Percentiles rank a stretch among this genome's conserved stretches.
Evolutionary conservation across 2,888 invertebrate genomes (phyloP).

Genomic region (Busseola fusca): DNA sequence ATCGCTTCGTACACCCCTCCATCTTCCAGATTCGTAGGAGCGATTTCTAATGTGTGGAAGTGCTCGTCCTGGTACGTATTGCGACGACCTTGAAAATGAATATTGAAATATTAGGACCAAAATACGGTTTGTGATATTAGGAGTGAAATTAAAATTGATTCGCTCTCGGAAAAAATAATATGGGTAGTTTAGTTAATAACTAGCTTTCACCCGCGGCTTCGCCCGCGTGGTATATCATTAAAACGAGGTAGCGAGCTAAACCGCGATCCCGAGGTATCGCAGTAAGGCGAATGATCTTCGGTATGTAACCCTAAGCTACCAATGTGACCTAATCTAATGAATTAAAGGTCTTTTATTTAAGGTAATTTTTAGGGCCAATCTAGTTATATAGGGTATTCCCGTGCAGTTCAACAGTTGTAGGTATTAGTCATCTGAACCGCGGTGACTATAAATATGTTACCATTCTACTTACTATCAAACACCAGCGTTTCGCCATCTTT

Average conservation of each 20-base stretch:
- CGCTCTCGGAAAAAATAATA: background rate
- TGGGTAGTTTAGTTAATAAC: background rate
- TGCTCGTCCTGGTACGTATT: slow-evolving; percentile 91
- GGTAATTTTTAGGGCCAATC: background rate
- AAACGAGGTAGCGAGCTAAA: background rate
- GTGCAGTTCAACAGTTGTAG: background rate
- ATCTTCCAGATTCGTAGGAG: slow-evolving; percentile 93
- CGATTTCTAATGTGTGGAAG: slow-evolving; percentile 96
- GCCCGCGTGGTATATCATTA: background rate
- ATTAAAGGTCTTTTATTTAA: background rate
- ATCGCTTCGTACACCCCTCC: slow-evolving; percentile 94
- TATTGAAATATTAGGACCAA: background rate
- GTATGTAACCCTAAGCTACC: no score
- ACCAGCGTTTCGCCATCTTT: slow-evolving; percentile 92
- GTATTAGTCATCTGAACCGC: background rate
- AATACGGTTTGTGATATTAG: background rate
- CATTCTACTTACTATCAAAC: slow-evolving; percentile 84
- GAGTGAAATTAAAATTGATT: background rate
- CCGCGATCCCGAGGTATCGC: background rate
- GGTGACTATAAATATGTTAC: background rate
- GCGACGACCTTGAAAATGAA: slow-evolving; percentile 83
- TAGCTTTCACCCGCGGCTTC: background rate
- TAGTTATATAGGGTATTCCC: background rate
- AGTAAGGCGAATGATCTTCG: background rate
- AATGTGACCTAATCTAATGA: background rate